Base-by-base conservation (phyloP, 2,797 vertebrate species). In the Bucorvus abyssinicus region DNA sequence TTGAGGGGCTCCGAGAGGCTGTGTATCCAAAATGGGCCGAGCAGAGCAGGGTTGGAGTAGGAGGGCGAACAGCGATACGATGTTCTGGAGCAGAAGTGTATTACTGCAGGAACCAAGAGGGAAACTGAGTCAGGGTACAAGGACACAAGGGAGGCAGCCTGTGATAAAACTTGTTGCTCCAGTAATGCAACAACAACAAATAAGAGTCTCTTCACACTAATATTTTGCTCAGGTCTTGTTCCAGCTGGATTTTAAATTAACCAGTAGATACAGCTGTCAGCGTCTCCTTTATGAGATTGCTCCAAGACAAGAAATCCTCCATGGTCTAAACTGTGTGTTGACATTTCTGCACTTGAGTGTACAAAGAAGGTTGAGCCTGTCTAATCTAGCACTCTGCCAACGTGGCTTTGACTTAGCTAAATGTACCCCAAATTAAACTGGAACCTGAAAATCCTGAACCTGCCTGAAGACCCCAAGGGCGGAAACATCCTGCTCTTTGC, bases 241-340 rank as follows among this genome's bases (percentile, higher is more conserved):
- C 92, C 94, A 97, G 92, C 81, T 92, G 92, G 69, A 87, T 95
- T 96, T 97, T 92, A 94, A 96, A 96, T 95, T 89, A 96, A 93
- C 64, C 79, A 80, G 89, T 87, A 73, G 75, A 83, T 87, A 85
- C 87, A 93, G 76, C 87, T 96, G 91, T 95, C 94, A 95, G 92
- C 27, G 4, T 53, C 94, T 83, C 79, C 79, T 93, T 95, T 93
- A 90, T 95, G 91, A 93, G 89, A 78, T 83, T 87, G 89, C 84
- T 92, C 64, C 89, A 80, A 30, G 84, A 94, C 61, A 47, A 90
- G 90, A 90, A 95, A 91, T 81, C 77, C 85, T 95, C 87, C 56
- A 32, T 12, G 56, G 78, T 47, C 9, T 18, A 60, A 83, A 57
- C 75, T 84, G 84, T 0, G 0, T 63, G 56, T 29, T 94, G 70